A percentile compares a stretch with the other conserved stretches of the same genome.
Conservation (phyloP, 2,888 invertebrate species). For the Apamea sordens region DNA sequence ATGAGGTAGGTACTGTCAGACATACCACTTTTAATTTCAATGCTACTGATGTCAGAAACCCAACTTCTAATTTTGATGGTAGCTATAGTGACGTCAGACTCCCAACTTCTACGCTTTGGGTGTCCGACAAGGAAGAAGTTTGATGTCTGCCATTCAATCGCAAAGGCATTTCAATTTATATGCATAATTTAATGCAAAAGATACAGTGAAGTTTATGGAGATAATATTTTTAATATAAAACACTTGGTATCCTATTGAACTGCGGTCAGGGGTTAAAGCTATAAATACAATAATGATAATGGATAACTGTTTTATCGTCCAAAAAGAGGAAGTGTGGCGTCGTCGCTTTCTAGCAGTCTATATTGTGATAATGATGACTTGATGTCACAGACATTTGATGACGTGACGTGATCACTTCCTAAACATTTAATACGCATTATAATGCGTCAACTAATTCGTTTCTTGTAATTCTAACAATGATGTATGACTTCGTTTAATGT, state of each 20-base stretch:
- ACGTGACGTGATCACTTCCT: conserved; percentile 8
- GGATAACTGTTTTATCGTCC: conserved; percentile 22
- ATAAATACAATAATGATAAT: conserved; percentile 27
- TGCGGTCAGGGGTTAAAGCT: conserved; percentile 18
- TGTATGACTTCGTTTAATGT: conserved; percentile 6
- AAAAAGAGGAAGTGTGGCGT: conserved; percentile 37
- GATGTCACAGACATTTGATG: conserved; percentile 3
- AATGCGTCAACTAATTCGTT: conserved; percentile 33
- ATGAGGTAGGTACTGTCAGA: neutral
- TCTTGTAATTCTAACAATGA: conserved; percentile 15
- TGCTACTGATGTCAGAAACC: neutral
- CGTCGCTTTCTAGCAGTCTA: conserved; percentile 30
- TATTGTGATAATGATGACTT: neutral
- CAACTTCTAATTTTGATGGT: neutral
- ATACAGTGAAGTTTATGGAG: neutral
- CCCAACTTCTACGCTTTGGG: neutral
- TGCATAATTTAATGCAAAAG: neutral
- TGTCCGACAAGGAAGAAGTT: neutral
- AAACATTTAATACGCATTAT: conserved; percentile 5
- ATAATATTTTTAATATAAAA: neutral
- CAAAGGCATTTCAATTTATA: neutral
- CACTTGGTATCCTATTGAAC: conserved; percentile 18
- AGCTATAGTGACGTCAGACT: neutral
- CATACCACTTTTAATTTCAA: neutral
- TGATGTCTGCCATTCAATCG: neutral